phyloP scores from a whole-genome alignment of 1,140 invertebrate genomes.

The Psilanteris sp. region DNA sequence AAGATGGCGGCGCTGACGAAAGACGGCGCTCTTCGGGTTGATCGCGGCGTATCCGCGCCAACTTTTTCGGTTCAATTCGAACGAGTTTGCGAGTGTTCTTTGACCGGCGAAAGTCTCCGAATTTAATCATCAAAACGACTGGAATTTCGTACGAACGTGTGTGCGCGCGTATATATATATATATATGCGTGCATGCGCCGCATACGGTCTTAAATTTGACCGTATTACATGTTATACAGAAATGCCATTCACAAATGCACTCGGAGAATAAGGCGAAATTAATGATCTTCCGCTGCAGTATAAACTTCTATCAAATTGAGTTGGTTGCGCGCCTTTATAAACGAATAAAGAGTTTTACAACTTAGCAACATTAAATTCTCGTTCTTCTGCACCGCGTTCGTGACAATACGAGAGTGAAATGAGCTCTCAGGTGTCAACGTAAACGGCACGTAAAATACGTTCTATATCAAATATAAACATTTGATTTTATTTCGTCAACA shows the following conservation, averaged over 20 bases:
- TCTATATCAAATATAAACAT: conserved; percentile 7
- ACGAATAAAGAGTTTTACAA: conserved; percentile 56
- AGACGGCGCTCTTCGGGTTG: too few relatives aligned
- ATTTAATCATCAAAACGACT: too few relatives aligned
- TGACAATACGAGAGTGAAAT: conserved; percentile 53
- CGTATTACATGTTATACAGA: background rate
- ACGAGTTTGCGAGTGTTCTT: background rate
- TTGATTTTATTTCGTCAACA: conserved; percentile 10
- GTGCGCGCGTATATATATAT: too few relatives aligned
- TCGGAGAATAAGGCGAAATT: conserved; percentile 28
- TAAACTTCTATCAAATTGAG: conserved; percentile 54
- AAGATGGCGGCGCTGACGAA: conserved; percentile 75
- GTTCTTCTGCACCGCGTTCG: conserved; percentile 16
- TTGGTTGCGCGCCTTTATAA: conserved; percentile 45
- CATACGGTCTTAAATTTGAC: too few relatives aligned
- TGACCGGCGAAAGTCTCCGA: too few relatives aligned
- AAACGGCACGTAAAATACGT: conserved; percentile 25
- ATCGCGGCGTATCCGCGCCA: too few relatives aligned
- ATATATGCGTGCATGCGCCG: too few relatives aligned
- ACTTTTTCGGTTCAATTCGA: background rate
- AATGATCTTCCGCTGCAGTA: conserved; percentile 39
- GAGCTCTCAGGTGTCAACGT: conserved; percentile 36
- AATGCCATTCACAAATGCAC: conserved; percentile 6
- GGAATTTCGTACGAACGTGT: too few relatives aligned
- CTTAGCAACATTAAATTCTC: conserved; percentile 55